Evolutionary conservation across 2,113 vertebrate species (phyloP).

Genomic region (Miniopterus natalensis): DNA sequence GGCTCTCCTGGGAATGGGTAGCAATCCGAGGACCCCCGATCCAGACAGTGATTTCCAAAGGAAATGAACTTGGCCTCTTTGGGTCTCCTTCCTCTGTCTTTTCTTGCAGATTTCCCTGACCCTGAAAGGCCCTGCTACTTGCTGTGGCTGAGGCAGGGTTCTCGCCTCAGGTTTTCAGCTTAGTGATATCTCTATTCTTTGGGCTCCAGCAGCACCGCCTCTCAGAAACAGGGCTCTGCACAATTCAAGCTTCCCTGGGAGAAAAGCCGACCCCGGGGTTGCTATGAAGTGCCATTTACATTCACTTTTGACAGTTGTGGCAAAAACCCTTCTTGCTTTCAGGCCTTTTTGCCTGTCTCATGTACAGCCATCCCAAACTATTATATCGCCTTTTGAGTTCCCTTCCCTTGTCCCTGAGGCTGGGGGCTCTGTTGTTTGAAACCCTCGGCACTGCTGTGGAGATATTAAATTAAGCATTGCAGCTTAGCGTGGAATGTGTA

Average conservation of each 20-base stretch:
- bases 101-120: constrained; percentile 77
- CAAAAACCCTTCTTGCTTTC: constrained; percentile 76
- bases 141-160: constrained; percentile 82
- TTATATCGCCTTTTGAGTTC: constrained; percentile 84
- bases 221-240: constrained; percentile 79
- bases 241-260: constrained; percentile 72
- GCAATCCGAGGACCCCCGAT: constrained; percentile 65
- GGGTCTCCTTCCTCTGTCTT: constrained; percentile 81
- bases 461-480: constrained; percentile 88
- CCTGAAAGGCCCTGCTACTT: constrained; percentile 84
- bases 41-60: constrained; percentile 80
- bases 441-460: constrained; percentile 81
- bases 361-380: constrained; percentile 75
- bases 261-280: constrained; percentile 72
- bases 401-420: constrained; percentile 77
- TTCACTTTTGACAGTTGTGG: constrained; percentile 83
- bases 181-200: constrained; percentile 80
- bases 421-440: constrained; percentile 82
- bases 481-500: constrained; percentile 85
- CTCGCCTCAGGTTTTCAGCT: constrained; percentile 81
- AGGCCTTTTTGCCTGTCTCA: constrained; percentile 83
- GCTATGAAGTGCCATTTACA: constrained; percentile 73
- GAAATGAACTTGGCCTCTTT: constrained; percentile 86
- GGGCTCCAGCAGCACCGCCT: constrained; percentile 71
- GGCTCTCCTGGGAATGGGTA: constrained; percentile 73